phyloP scores from a whole-genome alignment of 1,140 invertebrate species.

The Lucilia cuprina region DNA sequence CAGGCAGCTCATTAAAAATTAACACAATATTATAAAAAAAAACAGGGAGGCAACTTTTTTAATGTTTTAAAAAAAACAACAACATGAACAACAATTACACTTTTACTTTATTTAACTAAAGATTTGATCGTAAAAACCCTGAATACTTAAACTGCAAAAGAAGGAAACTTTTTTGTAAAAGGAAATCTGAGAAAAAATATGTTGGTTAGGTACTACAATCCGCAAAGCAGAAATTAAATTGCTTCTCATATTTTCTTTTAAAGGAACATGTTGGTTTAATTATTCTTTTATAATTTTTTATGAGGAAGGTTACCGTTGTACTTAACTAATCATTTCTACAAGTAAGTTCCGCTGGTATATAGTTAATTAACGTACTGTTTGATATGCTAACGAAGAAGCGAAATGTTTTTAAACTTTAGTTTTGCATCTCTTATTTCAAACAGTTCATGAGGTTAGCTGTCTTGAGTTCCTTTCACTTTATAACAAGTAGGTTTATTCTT shows the following conservation, averaged over 20 bases:
- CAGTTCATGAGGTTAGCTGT: too few species aligned
- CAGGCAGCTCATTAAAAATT: conserved; percentile 29
- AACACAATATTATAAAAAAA: conserved; percentile 21
- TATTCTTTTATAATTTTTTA: not conserved
- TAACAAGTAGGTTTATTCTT: too few species aligned
- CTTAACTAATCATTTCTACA: not conserved
- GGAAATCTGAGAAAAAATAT: not conserved
- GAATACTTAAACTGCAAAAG: not conserved
- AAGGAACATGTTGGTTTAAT: not conserved
- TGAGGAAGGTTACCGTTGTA: not conserved
- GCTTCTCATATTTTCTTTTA: not conserved
- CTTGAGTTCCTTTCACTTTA: too few species aligned
- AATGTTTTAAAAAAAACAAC: not conserved
- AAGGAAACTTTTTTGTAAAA: not conserved
- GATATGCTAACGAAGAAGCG: too few species aligned
- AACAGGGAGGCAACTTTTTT: not conserved
- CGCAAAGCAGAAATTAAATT: not conserved
- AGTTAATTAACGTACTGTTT: too few species aligned
- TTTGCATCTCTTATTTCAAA: too few species aligned
- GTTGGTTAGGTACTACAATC: not conserved
- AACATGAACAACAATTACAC: not conserved
- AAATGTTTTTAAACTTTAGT: too few species aligned
- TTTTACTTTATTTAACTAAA: not conserved
- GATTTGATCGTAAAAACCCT: too few species aligned
- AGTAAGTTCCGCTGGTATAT: too few species aligned